Evolutionary conservation across 1,140 invertebrate species (phyloP), one percentile per base, ranked within the genome.

Genomic region (Trichomalopsis sarcophagae): DNA sequence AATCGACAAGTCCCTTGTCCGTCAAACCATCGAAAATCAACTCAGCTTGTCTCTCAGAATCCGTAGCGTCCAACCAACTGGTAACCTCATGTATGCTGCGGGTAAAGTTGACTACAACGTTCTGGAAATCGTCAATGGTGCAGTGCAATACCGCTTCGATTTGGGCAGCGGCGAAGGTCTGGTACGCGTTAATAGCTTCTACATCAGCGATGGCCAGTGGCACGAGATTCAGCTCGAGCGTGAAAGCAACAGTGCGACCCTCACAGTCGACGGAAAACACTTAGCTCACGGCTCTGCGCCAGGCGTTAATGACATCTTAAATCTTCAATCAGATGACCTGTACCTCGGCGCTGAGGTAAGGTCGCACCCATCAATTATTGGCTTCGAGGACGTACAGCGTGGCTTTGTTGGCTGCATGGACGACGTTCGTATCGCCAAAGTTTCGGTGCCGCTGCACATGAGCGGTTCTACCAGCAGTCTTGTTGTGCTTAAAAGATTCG

Each of bases 371-470:
- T 95, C 94, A 21, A 95, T 95, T 80, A 93, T 95, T 84, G 95
- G 95, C 2, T 96, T 95, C 82, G 95, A 96, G 87, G 96, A 97
- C 90, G 95, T 97, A 23, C 96, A 96, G 82, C 94, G 96, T 55
- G 97, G 98, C 2, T 98, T 98, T 90, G 94, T 97, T 82, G 98
- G 98, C 1, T 99, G 98, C 89, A 96, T 99, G 94, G 96, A 98
- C 81, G 97, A 98, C 88, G 95, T 99, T 11, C 94, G 96, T 55
- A 95, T 99, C 40, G 96, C 97, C 75, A 95, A 96, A 83, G 94
- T 96, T 0, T 93, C 94, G 0, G 94, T 99, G 30, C 97, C 97
- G 0, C 92, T 98, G 44, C 97, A 97, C 82, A 95, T 95, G 89
- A 95, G 94, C 21, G 95, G 95, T n/a, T 96, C 95, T n/a, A 96